These are phyloP conservation scores for Python bivittatus DNA, from an alignment of 2,113 vertebrate genomes.

Conservation along the genomic window DNA sequence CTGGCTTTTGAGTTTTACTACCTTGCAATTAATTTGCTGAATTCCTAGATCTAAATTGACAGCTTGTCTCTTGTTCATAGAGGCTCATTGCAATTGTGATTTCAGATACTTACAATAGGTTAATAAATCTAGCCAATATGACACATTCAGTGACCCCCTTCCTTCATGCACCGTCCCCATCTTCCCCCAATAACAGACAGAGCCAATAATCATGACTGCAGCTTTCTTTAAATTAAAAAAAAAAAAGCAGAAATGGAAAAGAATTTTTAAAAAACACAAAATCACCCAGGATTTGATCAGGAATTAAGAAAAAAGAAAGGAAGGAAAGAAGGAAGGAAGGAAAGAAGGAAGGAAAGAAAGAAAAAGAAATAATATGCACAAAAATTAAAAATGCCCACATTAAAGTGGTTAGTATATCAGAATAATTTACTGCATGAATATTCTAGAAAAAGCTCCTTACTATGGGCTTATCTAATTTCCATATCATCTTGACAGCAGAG, in stretches of 20 bases:
- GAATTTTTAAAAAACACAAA: slow-evolving; percentile 5
- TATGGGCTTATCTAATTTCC: slow-evolving; percentile 9
- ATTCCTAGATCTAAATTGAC: slow-evolving; percentile 36
- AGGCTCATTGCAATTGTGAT: slow-evolving; percentile 55
- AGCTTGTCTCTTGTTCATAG: slow-evolving; percentile 23
- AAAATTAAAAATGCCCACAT: slow-evolving; percentile 14
- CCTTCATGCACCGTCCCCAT: slow-evolving; percentile 31
- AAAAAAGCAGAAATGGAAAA: slow-evolving; percentile 24
- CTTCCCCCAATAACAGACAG: slow-evolving; percentile 32
- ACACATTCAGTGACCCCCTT: slow-evolving; percentile 28
- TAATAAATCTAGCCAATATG: neutral
- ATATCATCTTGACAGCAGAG: neutral
- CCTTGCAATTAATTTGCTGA: slow-evolving; percentile 21
- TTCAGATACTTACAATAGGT: slow-evolving; percentile 46
- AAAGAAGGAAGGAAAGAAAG: neutral
- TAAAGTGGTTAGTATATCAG: slow-evolving; percentile 21
- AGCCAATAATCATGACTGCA: slow-evolving; percentile 40
- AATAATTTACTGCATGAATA: neutral
- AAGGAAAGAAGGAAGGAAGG: neutral
- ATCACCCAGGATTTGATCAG: slow-evolving; percentile 14
- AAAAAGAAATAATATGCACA: slow-evolving; percentile 14
- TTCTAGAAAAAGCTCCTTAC: neutral
- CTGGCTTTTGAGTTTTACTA: slow-evolving; percentile 14
- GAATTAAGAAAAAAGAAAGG: slow-evolving; percentile 15
- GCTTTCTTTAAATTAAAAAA: slow-evolving; percentile 25